Base-by-base conservation (phyloP, 1,140 invertebrate species). In the Caerostris extrusa region DNA sequence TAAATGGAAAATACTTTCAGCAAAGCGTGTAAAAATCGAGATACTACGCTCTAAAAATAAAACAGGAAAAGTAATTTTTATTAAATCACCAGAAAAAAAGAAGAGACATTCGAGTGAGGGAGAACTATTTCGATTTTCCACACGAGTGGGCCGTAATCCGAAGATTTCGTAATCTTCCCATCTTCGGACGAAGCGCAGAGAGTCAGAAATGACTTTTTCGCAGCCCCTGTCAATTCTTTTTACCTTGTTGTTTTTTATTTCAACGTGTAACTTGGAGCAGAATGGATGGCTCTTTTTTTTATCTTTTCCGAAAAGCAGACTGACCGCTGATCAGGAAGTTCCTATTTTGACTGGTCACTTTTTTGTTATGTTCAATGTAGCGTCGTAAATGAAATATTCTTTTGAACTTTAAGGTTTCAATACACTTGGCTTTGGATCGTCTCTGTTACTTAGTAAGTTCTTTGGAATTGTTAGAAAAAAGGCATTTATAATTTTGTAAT, bases 191-290 rank as follows among this genome's bases (percentile, higher is more conserved):
- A 34, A 4, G 34, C 2, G 12, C 34, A 77, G 69, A 34, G 50
- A 50, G 50, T 8, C 71, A 77, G 71, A 77, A 77, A 50, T 7
- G 71, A 77, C 71, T 77, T 77, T 77, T 77, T 77, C 71, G 12
- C 71, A 77, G 71, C 8, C 34, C 19, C 71, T 53, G 71, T 34
- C 71, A 77, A 77, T 77, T 77, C 34, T 34, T 34, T 34, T 34
- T 34, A 0, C 34, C 34, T 34, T 34, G 53, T 77, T 77, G 71
- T 77, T 77, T 77, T 12, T 7, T 10, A 3, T 50, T 12, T 50
- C 34, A 19, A 53, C 71, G 71, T 77, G 8, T 14, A 34, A 71
- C n/a, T 71, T 8, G 5, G 5, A n/a, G 10, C 2, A 3, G 61
- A 64, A 64, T 64, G 12, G 12, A 64, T 67, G 12, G 61, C 61